Conservation (phyloP, 2,113 vertebrate species). For the Cavia aperea region DNA sequence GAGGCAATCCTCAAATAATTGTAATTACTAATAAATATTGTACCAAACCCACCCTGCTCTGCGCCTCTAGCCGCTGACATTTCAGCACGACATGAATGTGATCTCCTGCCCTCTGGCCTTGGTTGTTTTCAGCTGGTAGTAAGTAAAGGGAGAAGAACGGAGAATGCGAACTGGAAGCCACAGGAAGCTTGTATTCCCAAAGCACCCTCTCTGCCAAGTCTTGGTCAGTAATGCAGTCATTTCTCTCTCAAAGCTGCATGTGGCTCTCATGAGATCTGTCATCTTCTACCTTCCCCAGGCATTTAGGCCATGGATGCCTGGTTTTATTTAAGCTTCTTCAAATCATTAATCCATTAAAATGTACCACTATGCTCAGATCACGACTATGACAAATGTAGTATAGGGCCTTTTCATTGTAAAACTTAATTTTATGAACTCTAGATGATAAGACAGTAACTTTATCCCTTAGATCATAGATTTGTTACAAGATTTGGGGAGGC, state of each 20-base stretch:
- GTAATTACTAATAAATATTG: neutral
- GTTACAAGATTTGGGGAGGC: neutral
- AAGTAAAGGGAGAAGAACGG: neutral
- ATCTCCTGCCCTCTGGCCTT: neutral
- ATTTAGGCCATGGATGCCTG: neutral
- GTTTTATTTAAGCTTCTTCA: neutral
- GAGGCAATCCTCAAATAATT: neutral
- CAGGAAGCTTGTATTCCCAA: neutral
- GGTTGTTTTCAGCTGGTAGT: neutral
- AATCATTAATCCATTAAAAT: neutral
- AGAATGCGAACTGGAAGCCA: neutral
- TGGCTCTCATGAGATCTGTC: neutral
- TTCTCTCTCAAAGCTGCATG: neutral
- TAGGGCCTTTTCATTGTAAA: neutral
- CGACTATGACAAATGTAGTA: neutral
- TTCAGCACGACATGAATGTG: constrained; percentile 19
- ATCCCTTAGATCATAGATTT: neutral
- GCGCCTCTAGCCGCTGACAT: neutral
- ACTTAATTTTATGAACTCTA: constrained; percentile 5
- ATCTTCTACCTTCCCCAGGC: neutral
- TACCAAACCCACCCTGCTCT: neutral
- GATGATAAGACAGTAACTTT: neutral
- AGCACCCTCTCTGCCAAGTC: neutral
- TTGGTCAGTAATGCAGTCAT: neutral
- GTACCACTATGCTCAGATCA: neutral